These are phyloP conservation scores for Panagrolaimus sp. DNA, from an alignment of 1,140 invertebrate genomes.

Conservation along the genomic window DNA sequence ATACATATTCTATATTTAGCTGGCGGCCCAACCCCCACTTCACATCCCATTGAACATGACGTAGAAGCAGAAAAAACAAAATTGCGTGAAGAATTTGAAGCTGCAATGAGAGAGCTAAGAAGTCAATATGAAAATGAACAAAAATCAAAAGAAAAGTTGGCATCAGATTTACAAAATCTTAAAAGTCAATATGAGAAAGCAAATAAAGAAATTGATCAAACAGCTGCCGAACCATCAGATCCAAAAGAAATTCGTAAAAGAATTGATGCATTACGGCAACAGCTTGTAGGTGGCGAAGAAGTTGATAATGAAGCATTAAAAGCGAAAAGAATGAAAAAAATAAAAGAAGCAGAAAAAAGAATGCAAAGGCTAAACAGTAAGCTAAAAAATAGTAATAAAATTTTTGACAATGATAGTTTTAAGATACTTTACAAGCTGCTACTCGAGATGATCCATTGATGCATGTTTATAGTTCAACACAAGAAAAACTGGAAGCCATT, in stretches of 20 bases:
- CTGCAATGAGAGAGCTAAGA: slow-evolving; percentile 63
- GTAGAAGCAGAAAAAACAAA: slow-evolving; percentile 61
- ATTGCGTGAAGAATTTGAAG: slow-evolving; percentile 61
- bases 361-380: slow-evolving; percentile 63
- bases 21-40: background rate
- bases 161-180: slow-evolving; percentile 64
- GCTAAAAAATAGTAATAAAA: slow-evolving; percentile 19
- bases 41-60: slow-evolving; percentile 23
- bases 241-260: slow-evolving; percentile 47
- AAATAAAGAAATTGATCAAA: slow-evolving; percentile 59
- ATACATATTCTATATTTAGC: background rate
- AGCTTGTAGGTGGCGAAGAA: slow-evolving; percentile 74
- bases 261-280: slow-evolving; percentile 68
- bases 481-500: slow-evolving; percentile 71
- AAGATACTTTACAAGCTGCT: slow-evolving; percentile 61
- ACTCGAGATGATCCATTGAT: slow-evolving; percentile 69
- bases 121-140: slow-evolving; percentile 64
- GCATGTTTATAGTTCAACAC: slow-evolving; percentile 70
- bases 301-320: slow-evolving; percentile 66
- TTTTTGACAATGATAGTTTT: slow-evolving; percentile 36
- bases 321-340: slow-evolving; percentile 66
- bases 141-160: slow-evolving; percentile 63
- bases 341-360: slow-evolving; percentile 68
- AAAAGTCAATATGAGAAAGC: slow-evolving; percentile 64
- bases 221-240: slow-evolving; percentile 31